Conservation (phyloP, 1,140 invertebrate genomes). For the Caligus rogercresseyi region DNA sequence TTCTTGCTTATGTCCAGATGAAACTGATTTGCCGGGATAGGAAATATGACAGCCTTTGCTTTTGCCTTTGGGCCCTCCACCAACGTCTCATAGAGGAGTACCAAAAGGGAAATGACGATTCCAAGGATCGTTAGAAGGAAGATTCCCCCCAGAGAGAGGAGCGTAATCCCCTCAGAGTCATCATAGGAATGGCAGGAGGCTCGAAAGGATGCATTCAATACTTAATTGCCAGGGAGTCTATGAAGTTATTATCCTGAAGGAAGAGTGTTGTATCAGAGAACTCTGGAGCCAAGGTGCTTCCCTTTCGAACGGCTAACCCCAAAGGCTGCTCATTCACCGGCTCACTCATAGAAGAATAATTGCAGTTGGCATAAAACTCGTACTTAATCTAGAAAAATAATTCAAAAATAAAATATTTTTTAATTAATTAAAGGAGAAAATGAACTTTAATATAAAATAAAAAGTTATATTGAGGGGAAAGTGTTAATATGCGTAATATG, state of each 20-base stretch:
- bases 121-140: neutral
- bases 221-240: slow-evolving; percentile 51
- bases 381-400: slow-evolving; percentile 47
- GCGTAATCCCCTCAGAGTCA: slow-evolving; percentile 1
- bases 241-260: slow-evolving; percentile 35
- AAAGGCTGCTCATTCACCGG: slow-evolving; percentile 68
- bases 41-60: too few relatives aligned
- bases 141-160: neutral
- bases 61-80: neutral
- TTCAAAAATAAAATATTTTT: neutral
- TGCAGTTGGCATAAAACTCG: slow-evolving; percentile 59
- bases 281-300: slow-evolving; percentile 35
- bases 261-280: neutral
- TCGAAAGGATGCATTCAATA: slow-evolving; percentile 58
- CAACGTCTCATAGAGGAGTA: neutral
- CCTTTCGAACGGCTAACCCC: slow-evolving; percentile 73
- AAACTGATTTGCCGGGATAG: too few relatives aligned
- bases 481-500: too few relatives aligned
- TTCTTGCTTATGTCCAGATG: too few relatives aligned
- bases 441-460: too few relatives aligned
- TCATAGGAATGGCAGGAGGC: slow-evolving; percentile 42
- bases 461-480: too few relatives aligned
- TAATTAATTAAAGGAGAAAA: neutral
- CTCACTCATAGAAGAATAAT: slow-evolving; percentile 65
- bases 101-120: neutral